Evolutionary conservation across 2,797 vertebrate species (phyloP), one percentile per base, ranked within the genome.

Genomic region (Galagoides demidoff): DNA sequence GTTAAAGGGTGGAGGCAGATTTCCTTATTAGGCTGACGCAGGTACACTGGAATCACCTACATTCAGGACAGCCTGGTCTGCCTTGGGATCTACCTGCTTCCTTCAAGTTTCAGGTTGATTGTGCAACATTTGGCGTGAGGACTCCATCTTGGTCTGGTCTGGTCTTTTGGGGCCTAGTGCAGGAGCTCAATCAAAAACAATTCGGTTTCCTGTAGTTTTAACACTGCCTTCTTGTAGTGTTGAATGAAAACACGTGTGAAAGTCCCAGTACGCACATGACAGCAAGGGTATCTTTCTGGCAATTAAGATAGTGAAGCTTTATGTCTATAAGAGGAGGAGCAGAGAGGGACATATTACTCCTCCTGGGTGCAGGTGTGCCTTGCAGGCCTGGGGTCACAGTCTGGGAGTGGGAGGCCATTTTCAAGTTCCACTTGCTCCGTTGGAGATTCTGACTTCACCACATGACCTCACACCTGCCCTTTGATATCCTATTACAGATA

Each of bases 121-220:
- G 31, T 5, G 8, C 34, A 55, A 27, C 64, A 70, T 49, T 84
- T 52, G 78, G 81, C 55, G 2, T 22, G 52, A 78, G 29, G 55
- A 79, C 81, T 79, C 52, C 52, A 63, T 63, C n/a, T 94, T 85
- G 55, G 52, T 45, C n/a, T 34, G n/a, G 79, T 76, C 52, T n/a
- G n/a, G 16, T 71, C 37, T 63, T 5, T 43, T 17, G 52, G 22
- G n/a, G 7, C 14, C 64, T 39, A 16, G 27, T 12, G 27, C 16
- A 12, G 71, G 31, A 27, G 31, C 64, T 79, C 39, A 37, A 31
- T 61, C 37, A 17, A 37, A 70, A 61, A 34, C 29, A 27, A 45
- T 29, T 52, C 3, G 5, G 29, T 61, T 12, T 19, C 64, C 73
- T 14, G 4, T 17, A 3, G 7, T 37, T 16, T 37, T 39, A 68